Conservation (phyloP, 2,113 vertebrate species). For the Mus spicilegus region DNA sequence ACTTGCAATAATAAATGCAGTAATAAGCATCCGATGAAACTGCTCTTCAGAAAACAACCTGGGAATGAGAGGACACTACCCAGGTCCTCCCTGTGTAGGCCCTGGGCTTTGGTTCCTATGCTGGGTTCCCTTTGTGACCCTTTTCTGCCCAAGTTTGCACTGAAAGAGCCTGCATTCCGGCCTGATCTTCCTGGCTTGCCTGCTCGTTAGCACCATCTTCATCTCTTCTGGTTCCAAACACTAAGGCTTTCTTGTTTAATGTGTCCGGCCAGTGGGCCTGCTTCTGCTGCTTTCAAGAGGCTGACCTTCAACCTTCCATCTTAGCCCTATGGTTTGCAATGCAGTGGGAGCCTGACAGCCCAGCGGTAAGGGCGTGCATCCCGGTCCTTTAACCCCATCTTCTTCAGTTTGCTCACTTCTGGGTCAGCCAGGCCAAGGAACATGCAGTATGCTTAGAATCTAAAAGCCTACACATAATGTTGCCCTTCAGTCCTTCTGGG, state of each 20-base stretch:
- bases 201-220: neutral
- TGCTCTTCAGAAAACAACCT: neutral
- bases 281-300: neutral
- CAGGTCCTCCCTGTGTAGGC: neutral
- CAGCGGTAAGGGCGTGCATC: neutral
- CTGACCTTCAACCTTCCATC: rapidly evolving
- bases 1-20: neutral
- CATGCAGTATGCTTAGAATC: neutral
- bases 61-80: neutral
- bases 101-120: neutral
- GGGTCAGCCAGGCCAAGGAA: neutral
- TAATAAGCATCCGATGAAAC: neutral
- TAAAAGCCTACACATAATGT: neutral
- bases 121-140: neutral
- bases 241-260: neutral
- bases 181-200: neutral
- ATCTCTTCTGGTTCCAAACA: neutral
- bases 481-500: neutral
- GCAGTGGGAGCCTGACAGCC: neutral
- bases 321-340: rapidly evolving
- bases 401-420: neutral
- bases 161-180: neutral
- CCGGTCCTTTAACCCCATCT: neutral
- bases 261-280: neutral
- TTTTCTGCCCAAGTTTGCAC: neutral